Evolutionary conservation across 2,113 vertebrate genomes (phyloP).

Genomic region (Clarias magur): DNA sequence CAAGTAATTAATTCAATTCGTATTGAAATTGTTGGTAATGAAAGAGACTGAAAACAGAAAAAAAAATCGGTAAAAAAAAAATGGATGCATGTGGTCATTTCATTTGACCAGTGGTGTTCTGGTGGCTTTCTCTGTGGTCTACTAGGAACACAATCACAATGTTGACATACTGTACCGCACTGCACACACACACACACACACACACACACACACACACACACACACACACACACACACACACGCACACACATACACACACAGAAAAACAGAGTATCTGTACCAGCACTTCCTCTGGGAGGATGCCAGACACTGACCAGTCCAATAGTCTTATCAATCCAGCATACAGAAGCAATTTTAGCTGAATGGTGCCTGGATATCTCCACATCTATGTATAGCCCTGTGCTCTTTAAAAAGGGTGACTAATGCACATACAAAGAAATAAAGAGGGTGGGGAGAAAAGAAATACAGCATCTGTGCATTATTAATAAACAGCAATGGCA

Average conservation of each 20-base stretch:
- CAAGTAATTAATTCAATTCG: neutral
- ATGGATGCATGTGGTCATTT: neutral
- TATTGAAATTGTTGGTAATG: too few species aligned
- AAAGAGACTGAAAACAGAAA: neutral
- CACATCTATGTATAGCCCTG: conserved; percentile 7
- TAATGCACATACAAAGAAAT: neutral
- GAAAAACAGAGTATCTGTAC: neutral
- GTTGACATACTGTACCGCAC: neutral
- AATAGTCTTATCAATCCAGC: neutral
- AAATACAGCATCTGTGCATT: conserved; percentile 41
- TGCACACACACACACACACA: neutral
- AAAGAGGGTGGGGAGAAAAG: neutral
- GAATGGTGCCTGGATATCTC: neutral
- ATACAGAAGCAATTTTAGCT: conserved; percentile 5
- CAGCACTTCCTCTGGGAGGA: conserved; percentile 5
- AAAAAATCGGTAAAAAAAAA: neutral
- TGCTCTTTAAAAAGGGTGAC: conserved; percentile 1
- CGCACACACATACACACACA: neutral
- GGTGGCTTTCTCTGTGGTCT: neutral
- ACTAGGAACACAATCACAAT: conserved; percentile 7
- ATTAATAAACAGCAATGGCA: conserved; percentile 48
- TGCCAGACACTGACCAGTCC: neutral
- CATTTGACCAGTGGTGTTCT: neutral
- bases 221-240: neutral
- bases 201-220: neutral